Evolutionary conservation across 2,113 vertebrate genomes (phyloP), one percentile per base, ranked within the genome.

Genomic region (Vireo altiloquus): DNA sequence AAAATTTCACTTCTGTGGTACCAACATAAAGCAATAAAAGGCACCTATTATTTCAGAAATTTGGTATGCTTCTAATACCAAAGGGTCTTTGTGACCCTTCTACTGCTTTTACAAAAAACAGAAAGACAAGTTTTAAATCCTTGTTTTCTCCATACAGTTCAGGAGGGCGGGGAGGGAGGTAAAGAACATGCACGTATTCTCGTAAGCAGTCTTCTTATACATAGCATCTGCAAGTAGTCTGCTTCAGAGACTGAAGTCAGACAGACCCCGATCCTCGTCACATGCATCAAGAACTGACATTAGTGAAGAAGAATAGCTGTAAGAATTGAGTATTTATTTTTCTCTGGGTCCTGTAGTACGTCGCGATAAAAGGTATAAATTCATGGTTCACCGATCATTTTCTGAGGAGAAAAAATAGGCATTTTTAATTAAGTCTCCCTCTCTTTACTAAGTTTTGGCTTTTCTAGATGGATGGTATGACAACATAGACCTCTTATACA

Each of bases 361-460:
- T 61, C 50, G 12, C 31, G 11, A 28, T 20, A 74, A 66, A 87
- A 85, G 13, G 1, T 21, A 33, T 37, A 71, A 28, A 66, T 59
- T 86, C 16, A 16, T 6, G 0, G 2, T 19, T 56, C 27, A 60
- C 10, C 3, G 57, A 5, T 20, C 75, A 27, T 49, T 59, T 87
- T 50, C 11, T 5, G 42, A 7, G 3, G 6, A 3, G 10, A 1
- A 4, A 18, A 15, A 11, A 8, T 3, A 30, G 27, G 13, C 4
- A 63, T 3, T 52, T 65, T 4, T 59, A 21, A 22, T 12, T 39
- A 42, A 50, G 21, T 52, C 11, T 65, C 28, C 19, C 39, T 57
- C 8, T 27, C 49, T 75, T 74, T 14, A 49, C 11, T 35, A 64
- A 40, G 13, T 40, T 68, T 24, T 54, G 40, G 2, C 6, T 87